A percentile compares a stretch with the other conserved stretches of the same genome.
Conservation (phyloP, 1,140 invertebrate species). For the Ptiloglossa arizonensis region DNA sequence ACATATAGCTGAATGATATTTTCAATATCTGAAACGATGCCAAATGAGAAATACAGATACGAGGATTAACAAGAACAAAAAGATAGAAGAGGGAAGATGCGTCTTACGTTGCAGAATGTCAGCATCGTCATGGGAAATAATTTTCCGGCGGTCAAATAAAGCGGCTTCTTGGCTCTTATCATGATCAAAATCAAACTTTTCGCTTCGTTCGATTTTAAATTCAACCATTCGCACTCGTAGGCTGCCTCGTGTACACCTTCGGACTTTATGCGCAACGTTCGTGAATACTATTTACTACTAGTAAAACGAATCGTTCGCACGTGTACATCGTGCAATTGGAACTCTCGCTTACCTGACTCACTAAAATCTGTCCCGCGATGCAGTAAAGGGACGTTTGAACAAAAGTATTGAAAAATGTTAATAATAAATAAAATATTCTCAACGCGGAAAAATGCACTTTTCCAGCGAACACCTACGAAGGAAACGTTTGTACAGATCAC, state of each 20-base stretch:
- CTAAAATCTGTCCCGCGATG: constrained; percentile 22
- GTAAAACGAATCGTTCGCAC: too few species aligned
- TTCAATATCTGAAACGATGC: constrained; percentile 36
- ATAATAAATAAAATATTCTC: not conserved
- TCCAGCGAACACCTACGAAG: constrained; percentile 1
- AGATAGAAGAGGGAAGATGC: not conserved
- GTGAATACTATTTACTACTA: too few species aligned
- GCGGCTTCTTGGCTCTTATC: constrained; percentile 7
- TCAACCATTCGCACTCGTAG: constrained; percentile 31
- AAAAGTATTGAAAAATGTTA: not conserved
- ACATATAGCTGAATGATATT: constrained; percentile 36
- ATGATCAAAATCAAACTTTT: constrained; percentile 35
- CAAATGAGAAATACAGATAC: not conserved
- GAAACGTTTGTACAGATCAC: not conserved
- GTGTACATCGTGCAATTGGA: not conserved
- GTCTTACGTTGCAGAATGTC: constrained; percentile 40
- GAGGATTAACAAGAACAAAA: not conserved
- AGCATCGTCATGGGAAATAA: constrained; percentile 39
- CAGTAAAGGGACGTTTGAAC: constrained; percentile 30
- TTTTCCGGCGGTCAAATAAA: constrained; percentile 39
- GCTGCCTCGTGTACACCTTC: constrained; percentile 17
- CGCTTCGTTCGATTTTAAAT: constrained; percentile 3
- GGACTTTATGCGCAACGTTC: constrained; percentile 8
- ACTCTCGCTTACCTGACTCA: constrained; percentile 26
- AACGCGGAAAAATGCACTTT: not conserved